Base-by-base conservation (phyloP, 2,113 vertebrate genomes). In the Gasterosteus nipponicus region DNA sequence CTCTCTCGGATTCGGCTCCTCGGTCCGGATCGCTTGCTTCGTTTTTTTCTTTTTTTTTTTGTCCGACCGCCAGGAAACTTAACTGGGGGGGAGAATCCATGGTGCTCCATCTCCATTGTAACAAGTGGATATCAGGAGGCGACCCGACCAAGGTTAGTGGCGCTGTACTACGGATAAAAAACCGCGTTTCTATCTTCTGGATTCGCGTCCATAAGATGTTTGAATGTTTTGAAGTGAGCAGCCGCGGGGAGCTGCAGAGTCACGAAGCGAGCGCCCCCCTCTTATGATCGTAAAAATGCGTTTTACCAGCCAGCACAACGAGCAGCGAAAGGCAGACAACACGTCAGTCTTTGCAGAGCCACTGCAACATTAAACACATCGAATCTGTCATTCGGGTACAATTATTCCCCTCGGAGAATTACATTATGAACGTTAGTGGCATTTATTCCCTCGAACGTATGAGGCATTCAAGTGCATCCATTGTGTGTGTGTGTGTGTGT, bases 121-220 rank as follows among this genome's bases (percentile, higher is more conserved):
- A 94, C 92, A 92, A 93, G 93, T 93, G 92, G 92, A 94, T 84
- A 85, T 44, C 42, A 81, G 87, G 87, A 87, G 84, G 90, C 44
- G 86, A 90, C 75, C 78, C 69, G 57, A 83, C 86, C 89, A 89
- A 95, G 94, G 93, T 95, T 66, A 90, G 94, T 41, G 15, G 38
- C 31, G 19, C 11, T 62, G 16, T 59, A 22, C 66, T 61, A 11
- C 15, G 35, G 2, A 4, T 31, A 0, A 38, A 3, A n/a, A 1
- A 15, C 1, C 22, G 22, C 44, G 4, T 35, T 35, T 18, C 19
- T 56, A 26, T 44, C 1, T 31, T 39, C 33, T 47, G 44, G 4
- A 1, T 46, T 11, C 62, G 0, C 8, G 0, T 29, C 42, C 8
- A 4, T 44, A 63, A 62, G 44, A 65, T n/a, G 33, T 10, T 7